These are phyloP conservation scores for Bolinopsis microptera DNA, from an alignment of 37 sponge, comb jelly and placozoan species.

Conservation along the genomic window DNA sequence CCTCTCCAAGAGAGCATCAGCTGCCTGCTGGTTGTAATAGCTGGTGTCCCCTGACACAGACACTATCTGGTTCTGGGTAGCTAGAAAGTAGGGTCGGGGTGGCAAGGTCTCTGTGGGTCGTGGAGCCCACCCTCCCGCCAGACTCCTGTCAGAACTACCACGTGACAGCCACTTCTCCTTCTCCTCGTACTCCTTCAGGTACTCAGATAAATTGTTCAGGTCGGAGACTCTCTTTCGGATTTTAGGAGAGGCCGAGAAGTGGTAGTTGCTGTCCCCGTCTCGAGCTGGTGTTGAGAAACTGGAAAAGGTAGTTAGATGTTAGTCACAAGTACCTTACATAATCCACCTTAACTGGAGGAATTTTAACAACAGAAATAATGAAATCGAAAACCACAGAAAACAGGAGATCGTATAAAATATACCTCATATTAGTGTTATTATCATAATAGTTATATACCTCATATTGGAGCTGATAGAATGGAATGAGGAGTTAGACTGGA, in stretches of 20 bases:
- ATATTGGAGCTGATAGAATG: constrained; percentile 6
- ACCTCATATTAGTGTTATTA: no score
- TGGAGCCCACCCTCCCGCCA: constrained; percentile 52
- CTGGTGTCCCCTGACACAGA: constrained; percentile 56
- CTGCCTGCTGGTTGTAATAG: constrained; percentile 65
- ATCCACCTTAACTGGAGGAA: no score
- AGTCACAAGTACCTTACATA: no score
- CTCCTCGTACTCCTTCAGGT: constrained; percentile 64
- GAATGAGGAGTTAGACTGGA: constrained; percentile 35
- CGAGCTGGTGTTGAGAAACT: constrained; percentile 34
- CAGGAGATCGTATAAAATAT: no score
- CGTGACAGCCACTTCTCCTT: constrained; percentile 61
- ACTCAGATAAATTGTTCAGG: constrained; percentile 9
- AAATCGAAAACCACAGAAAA: no score
- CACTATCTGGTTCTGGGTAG: constrained; percentile 36
- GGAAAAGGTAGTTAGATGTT: neutral
- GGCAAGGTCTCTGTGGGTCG: constrained; percentile 56
- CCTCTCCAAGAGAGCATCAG: constrained; percentile 59
- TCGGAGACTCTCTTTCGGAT: constrained; percentile 33
- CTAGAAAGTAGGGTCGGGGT: constrained; percentile 59
- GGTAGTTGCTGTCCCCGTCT: neutral
- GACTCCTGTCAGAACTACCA: neutral
- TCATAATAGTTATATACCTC: neutral
- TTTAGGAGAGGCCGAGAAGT: constrained; percentile 7
- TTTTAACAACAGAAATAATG: no score